A percentile compares a stretch with the other conserved stretches of the same genome.
Evolutionary conservation across 2,888 invertebrate genomes (phyloP).

Genomic region (Epinotia brunnichana): DNA sequence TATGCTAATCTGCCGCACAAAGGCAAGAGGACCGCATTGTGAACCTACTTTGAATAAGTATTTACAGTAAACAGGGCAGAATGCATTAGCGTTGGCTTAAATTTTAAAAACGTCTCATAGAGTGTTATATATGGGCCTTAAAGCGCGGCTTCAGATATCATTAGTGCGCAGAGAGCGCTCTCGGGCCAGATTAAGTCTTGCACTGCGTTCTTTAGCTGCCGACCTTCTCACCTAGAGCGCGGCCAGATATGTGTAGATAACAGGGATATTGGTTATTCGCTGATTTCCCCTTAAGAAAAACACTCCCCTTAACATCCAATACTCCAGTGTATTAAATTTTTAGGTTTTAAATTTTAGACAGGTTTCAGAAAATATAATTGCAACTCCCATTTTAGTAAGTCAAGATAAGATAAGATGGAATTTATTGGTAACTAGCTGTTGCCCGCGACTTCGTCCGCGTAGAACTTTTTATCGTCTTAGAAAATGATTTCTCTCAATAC

Average conservation of each 20-base stretch:
- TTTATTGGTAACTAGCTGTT: too few relatives aligned
- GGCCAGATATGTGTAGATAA: background rate
- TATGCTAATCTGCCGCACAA: conserved; percentile 79
- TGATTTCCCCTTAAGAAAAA: too few relatives aligned
- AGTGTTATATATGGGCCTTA: conserved; percentile 82
- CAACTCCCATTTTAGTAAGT: too few relatives aligned
- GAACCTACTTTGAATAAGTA: conserved; percentile 80
- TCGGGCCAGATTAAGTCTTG: conserved; percentile 75
- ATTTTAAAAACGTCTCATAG: conserved; percentile 83
- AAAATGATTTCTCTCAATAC: too few relatives aligned
- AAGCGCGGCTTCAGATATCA: conserved; percentile 81
- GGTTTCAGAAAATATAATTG: too few relatives aligned
- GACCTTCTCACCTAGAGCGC: conserved; percentile 52
- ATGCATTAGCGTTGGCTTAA: conserved; percentile 81
- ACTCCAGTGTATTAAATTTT: too few relatives aligned
- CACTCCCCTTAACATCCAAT: too few relatives aligned
- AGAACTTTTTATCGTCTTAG: too few relatives aligned
- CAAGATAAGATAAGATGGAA: too few relatives aligned
- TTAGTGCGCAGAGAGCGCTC: conserved; percentile 74
- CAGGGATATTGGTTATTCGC: too few relatives aligned
- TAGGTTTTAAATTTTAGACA: too few relatives aligned
- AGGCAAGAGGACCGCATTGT: conserved; percentile 69
- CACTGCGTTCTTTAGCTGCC: conserved; percentile 60
- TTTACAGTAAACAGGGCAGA: conserved; percentile 78
- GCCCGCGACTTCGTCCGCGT: too few relatives aligned